phyloP scores from a whole-genome alignment of 1,140 invertebrate genomes.

The Eurytemora carolleeae region DNA sequence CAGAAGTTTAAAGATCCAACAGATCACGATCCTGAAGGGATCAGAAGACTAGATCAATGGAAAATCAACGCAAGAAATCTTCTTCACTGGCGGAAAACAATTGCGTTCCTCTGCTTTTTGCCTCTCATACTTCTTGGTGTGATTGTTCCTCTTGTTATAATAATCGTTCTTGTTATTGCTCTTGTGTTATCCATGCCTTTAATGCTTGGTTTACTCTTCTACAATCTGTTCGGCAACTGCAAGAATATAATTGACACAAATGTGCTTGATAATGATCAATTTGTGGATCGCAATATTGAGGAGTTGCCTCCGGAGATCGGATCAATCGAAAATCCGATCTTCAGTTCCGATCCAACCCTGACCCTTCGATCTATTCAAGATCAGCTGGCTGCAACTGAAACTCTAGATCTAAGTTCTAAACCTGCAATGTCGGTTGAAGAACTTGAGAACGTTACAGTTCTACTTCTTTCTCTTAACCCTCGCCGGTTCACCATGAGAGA shows the following conservation, averaged over 20 bases:
- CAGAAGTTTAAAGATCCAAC: not conserved
- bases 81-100: not conserved
- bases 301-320: not conserved
- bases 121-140: not conserved
- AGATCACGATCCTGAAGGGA: not conserved
- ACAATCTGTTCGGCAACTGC: not conserved
- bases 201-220: not conserved
- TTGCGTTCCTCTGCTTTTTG: not conserved
- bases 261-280: not conserved
- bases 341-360: not conserved
- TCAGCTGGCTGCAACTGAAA: not conserved
- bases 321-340: not conserved
- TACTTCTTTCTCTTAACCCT: not conserved
- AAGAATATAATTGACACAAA: not conserved
- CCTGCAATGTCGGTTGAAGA: not conserved
- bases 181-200: not conserved
- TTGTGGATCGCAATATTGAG: not conserved
- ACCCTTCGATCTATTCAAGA: not conserved
- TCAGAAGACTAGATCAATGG: not conserved
- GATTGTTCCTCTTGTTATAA: not conserved
- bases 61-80: not conserved
- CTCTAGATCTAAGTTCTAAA: not conserved
- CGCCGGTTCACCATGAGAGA: not conserved
- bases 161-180: not conserved
- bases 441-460: not conserved